These are phyloP conservation scores for Lamellibrachia columna DNA, from an alignment of 2,888 invertebrate species.

Conservation along the genomic window DNA sequence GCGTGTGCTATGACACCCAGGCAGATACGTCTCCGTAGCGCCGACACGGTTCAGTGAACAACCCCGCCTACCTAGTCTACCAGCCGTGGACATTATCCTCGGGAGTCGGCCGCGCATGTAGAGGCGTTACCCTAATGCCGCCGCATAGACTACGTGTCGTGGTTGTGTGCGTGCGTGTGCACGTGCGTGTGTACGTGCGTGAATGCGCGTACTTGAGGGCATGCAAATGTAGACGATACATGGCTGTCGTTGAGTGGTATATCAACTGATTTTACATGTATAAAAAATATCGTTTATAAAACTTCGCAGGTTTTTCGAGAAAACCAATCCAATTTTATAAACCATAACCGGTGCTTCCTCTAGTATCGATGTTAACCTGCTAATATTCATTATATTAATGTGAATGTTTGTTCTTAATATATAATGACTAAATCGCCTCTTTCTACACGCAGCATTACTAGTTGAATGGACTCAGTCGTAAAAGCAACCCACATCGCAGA, in stretches of 20 bases:
- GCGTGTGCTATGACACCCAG: not conserved
- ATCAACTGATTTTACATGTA: no score
- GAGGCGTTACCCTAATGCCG: not conserved
- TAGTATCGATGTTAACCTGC: no score
- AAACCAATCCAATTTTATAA: no score
- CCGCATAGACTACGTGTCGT: not conserved
- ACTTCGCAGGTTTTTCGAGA: no score
- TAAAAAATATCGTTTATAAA: no score
- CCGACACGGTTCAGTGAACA: not conserved
- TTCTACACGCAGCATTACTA: no score
- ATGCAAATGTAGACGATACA: not conserved
- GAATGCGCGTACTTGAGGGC: not conserved
- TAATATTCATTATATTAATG: no score
- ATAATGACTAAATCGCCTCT: no score
- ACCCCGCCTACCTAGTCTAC: not conserved
- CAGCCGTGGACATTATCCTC: not conserved
- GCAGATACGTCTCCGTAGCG: not conserved
- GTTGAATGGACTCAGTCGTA: no score
- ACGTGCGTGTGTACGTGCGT: not conserved
- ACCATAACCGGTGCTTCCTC: no score
- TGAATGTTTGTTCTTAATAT: no score
- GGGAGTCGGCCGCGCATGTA: not conserved
- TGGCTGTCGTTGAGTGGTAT: not conserved
- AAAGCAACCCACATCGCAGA: no score
- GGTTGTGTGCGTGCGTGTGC: not conserved